phyloP scores from a whole-genome alignment of 1,140 invertebrate genomes.

The Diploscapter pachys region DNA sequence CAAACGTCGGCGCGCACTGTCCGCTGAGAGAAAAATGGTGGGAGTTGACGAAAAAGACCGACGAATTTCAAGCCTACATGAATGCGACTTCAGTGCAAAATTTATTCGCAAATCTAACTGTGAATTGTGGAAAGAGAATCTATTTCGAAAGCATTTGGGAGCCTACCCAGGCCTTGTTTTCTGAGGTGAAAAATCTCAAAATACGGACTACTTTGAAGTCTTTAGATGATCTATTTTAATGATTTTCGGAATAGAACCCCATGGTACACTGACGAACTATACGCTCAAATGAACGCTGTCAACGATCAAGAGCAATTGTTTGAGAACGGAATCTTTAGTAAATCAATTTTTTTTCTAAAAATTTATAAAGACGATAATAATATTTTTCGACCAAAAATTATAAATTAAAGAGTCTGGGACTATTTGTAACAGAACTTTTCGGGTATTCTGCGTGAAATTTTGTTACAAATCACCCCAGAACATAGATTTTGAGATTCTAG shows the following conservation, averaged over 20 bases:
- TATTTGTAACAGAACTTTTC: too few relatives aligned
- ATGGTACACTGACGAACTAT: conserved; percentile 24
- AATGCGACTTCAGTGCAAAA: conserved; percentile 9
- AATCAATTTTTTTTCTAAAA: neutral
- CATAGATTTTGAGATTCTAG: neutral
- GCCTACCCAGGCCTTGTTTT: conserved; percentile 25
- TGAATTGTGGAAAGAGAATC: conserved; percentile 9
- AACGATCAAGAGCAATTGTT: conserved; percentile 32
- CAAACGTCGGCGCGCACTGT: conserved; percentile 29
- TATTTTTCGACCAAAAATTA: too few relatives aligned
- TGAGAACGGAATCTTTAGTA: conserved; percentile 35
- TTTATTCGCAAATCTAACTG: neutral
- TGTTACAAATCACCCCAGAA: too few relatives aligned
- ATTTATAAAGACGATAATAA: neutral
- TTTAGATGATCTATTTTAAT: conserved; percentile 20
- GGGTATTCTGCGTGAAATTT: too few relatives aligned
- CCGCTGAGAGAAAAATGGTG: conserved; percentile 28
- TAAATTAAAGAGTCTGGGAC: too few relatives aligned
- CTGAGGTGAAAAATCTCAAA: conserved; percentile 14
- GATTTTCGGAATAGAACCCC: neutral
- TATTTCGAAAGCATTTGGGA: conserved; percentile 33
- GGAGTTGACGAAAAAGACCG: conserved; percentile 17
- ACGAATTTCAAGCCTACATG: conserved; percentile 18
- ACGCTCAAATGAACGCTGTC: conserved; percentile 16
- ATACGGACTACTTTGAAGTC: neutral